Evolutionary conservation across 2,888 invertebrate genomes (phyloP).

Genomic region (Lasioglossum leucozonium): DNA sequence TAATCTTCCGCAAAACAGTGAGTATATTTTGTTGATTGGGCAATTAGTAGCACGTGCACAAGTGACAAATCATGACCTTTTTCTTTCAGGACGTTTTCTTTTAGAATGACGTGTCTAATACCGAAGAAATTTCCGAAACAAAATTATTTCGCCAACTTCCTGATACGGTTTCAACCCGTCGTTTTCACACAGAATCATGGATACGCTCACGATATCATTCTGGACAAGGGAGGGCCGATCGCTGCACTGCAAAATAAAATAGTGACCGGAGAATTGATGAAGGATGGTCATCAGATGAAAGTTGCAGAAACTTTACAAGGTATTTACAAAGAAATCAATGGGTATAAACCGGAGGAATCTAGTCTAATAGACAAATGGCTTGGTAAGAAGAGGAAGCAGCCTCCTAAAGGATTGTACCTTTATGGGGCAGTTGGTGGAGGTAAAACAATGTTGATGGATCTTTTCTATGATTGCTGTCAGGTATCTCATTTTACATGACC

Average conservation of each 20-base stretch:
- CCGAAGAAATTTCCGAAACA: constrained; percentile 62
- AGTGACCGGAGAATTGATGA: constrained; percentile 86
- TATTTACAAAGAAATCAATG: constrained; percentile 88
- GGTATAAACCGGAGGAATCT: constrained; percentile 86
- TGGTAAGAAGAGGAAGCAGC: constrained; percentile 82
- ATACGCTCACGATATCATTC: constrained; percentile 49
- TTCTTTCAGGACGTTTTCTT: constrained; percentile 41
- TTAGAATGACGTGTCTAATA: constrained; percentile 71
- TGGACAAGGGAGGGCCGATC: constrained; percentile 83
- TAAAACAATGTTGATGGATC: constrained; percentile 99
- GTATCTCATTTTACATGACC: constrained; percentile 78
- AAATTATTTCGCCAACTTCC: constrained; percentile 64
- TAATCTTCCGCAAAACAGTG: constrained; percentile 15
- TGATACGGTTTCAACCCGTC: constrained; percentile 59
- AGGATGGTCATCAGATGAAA: constrained; percentile 90
- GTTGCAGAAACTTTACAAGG: constrained; percentile 90
- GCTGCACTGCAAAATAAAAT: constrained; percentile 87
- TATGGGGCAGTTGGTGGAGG: constrained; percentile 97
- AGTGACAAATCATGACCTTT: constrained; percentile 41
- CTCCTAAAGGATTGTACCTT: constrained; percentile 93
- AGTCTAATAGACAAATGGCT: constrained; percentile 84
- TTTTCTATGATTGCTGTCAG: constrained; percentile 94
- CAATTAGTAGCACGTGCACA: constrained; percentile 9
- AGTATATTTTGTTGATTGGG: neutral
- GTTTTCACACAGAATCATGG: constrained; percentile 52